These are phyloP conservation scores for Patagioenas fasciata DNA, from an alignment of 2,113 vertebrate genomes.

Conservation along the genomic window DNA sequence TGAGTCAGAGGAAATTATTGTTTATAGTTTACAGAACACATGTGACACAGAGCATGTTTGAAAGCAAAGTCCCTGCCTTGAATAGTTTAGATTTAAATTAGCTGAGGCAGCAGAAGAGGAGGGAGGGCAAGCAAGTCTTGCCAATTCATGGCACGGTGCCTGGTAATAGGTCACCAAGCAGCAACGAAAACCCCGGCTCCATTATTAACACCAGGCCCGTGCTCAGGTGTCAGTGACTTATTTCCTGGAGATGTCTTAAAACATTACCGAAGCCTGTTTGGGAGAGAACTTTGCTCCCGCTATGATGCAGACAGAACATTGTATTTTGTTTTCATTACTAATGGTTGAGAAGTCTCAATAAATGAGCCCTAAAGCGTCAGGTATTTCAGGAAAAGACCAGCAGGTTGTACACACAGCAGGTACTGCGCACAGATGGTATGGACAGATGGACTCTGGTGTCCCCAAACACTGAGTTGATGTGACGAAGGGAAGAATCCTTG, in stretches of 20 bases:
- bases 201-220: neutral
- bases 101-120: slow-evolving; percentile 55
- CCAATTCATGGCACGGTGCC: neutral
- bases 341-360: neutral
- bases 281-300: neutral
- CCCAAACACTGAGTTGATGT: fast-evolving
- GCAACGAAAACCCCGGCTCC: slow-evolving; percentile 5
- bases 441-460: neutral
- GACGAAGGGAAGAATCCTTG: neutral
- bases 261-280: neutral
- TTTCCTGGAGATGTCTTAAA: slow-evolving; percentile 12
- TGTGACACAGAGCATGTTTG: slow-evolving; percentile 33
- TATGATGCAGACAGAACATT: neutral
- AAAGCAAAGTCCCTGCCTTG: slow-evolving; percentile 46
- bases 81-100: slow-evolving; percentile 47
- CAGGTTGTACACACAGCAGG: neutral
- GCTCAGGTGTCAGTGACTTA: neutral
- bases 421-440: fast-evolving
- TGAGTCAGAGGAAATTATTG: slow-evolving; percentile 67
- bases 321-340: neutral
- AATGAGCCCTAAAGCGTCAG: neutral
- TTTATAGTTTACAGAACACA: slow-evolving; percentile 36
- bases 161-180: slow-evolving; percentile 8
- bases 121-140: neutral
- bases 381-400: neutral